Evolutionary conservation across 2,888 invertebrate genomes (phyloP).

Genomic region (Polymixis lichenea): DNA sequence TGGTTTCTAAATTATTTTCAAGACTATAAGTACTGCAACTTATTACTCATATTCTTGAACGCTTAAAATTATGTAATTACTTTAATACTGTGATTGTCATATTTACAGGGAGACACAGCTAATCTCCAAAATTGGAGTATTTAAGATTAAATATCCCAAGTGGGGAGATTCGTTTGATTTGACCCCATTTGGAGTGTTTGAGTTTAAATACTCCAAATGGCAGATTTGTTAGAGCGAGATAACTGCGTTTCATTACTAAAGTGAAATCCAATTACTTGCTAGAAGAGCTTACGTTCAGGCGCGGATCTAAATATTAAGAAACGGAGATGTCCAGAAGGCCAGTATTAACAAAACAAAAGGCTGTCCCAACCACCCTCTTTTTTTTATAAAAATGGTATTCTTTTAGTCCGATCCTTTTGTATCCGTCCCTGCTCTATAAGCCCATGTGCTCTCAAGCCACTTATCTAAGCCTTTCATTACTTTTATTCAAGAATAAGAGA

Average conservation of each 20-base stretch:
- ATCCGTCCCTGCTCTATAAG: background rate
- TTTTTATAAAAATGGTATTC: background rate
- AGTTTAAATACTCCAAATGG: too few relatives aligned
- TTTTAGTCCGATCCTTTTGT: conserved; percentile 10
- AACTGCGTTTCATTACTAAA: conserved; percentile 13
- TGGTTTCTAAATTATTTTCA: background rate
- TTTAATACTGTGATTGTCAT: background rate
- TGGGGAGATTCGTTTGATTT: background rate
- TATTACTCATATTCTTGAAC: background rate
- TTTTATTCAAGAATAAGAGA: background rate
- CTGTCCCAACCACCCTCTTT: background rate
- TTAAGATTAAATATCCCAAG: background rate
- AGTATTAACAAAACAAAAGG: too few relatives aligned
- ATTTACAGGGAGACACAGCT: background rate
- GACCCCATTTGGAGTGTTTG: too few relatives aligned
- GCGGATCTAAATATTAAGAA: background rate
- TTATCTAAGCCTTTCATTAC: too few relatives aligned
- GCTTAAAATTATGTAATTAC: background rate
- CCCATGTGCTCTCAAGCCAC: too few relatives aligned
- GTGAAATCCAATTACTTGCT: conserved; percentile 3
- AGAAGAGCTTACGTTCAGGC: background rate
- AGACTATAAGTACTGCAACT: background rate
- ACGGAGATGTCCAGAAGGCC: conserved; percentile 10
- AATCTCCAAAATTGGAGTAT: background rate
- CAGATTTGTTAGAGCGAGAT: background rate